Evolutionary conservation across 2,113 vertebrate genomes (phyloP), one percentile per base, ranked within the genome.

Genomic region (Scomber japonicus): DNA sequence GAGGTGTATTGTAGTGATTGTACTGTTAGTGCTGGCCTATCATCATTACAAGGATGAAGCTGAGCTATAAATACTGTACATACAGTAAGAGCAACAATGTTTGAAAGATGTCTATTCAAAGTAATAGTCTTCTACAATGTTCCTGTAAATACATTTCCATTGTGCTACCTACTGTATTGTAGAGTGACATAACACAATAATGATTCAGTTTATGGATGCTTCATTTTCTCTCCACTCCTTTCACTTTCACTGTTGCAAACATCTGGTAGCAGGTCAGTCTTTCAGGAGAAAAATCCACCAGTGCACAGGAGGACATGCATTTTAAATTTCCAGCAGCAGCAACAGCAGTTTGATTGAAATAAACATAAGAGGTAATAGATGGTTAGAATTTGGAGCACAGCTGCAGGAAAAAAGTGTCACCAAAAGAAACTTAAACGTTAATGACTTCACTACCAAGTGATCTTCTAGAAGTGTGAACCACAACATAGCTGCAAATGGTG

Each of bases 221-320:
- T 61, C 8, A 40, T 64, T 61, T 78, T 48, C 4, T 16, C 10
- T 8, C 19, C 54, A 59, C 3, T 75, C 68, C 24, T 61, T 78
- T 70, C 44, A 44, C 21, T 55, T 82, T 61, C 67, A 53, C 44
- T 45, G 60, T 24, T 60, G 61, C 64, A 79, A 84, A 87, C 75
- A 78, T 75, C 50, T 66, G 50, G 50, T 62, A 54, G 67, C 59
- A 84, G 53, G 73, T 78, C 54, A 31, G 10, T 46, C 21, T 62
- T 82, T 79, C 46, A 63, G 71, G 14, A 59, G 27, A 73, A 68
- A 63, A 67, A 35, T 21, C 1, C 0, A 27, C 54, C 16, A 21
- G 71, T 81, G 71, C 70, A 71, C 68, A 83, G 35, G 69, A 80
- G 75, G 60, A 62, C 70, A 83, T 75, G 70, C 56, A 85, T 82